Conservation (phyloP, 2,113 vertebrate species). For the Heloderma charlesbogerti region DNA sequence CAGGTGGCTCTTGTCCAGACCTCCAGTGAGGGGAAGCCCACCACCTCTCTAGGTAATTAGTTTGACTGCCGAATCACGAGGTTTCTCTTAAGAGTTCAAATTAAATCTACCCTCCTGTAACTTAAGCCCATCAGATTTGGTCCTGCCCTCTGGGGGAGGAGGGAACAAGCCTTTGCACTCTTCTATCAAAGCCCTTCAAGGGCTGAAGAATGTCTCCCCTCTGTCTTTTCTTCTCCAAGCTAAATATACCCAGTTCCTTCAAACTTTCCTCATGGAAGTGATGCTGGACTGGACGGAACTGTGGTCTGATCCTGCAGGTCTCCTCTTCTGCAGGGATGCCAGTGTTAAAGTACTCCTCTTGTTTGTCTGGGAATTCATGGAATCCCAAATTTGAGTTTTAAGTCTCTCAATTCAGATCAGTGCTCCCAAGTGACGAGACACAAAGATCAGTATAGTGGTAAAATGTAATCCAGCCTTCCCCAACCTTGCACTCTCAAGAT, state of each 20-base stretch:
- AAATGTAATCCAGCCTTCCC: background rate
- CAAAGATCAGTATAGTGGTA: no score
- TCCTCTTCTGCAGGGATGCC: background rate
- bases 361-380: background rate
- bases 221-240: no score
- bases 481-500: background rate
- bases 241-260: background rate
- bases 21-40: background rate
- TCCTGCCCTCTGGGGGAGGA: background rate
- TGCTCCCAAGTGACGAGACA: background rate
- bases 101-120: background rate
- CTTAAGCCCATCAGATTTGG: background rate
- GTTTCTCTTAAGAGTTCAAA: no score
- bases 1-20: background rate
- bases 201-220: no score
- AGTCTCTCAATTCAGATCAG: background rate
- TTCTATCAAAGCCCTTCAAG: background rate
- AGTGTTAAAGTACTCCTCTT: background rate
- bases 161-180: background rate
- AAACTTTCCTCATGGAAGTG: background rate
- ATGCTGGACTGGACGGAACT: background rate
- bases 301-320: background rate
- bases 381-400: background rate
- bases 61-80: no score
- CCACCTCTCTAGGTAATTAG: background rate